A percentile compares a stretch with the other conserved stretches of the same genome.
Evolutionary conservation across 2,888 invertebrate species (phyloP).

Genomic region (Fabriciana adippe): DNA sequence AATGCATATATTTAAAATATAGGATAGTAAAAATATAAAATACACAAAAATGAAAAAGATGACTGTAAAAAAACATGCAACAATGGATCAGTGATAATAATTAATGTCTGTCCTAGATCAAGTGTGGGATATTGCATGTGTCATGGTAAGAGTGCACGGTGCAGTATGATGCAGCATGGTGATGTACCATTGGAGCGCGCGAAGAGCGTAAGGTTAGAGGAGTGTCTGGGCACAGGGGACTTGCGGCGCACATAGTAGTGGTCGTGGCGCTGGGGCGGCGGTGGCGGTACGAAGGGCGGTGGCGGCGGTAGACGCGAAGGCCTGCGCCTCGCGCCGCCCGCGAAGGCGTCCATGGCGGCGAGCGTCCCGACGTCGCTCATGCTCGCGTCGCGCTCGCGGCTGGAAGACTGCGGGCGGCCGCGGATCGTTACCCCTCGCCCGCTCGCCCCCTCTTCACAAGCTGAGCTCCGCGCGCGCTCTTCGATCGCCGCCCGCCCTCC

Average conservation of each 20-base stretch:
- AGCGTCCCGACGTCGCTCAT: conserved; percentile 82
- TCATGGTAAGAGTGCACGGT: conserved; percentile 41
- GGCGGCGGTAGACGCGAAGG: conserved; percentile 76
- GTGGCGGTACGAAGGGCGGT: conserved; percentile 77
- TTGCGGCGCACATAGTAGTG: conserved; percentile 79
- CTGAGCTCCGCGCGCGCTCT: conserved; percentile 74
- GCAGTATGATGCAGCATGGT: conserved; percentile 47
- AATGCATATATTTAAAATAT: too few relatives aligned
- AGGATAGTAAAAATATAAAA: too few relatives aligned
- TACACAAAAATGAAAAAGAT: too few relatives aligned
- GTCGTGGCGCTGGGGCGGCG: conserved; percentile 75
- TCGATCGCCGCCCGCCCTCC: conserved; percentile 79
- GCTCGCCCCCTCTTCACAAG: conserved; percentile 63
- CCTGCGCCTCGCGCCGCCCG: conserved; percentile 78
- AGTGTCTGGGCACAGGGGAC: conserved; percentile 74
- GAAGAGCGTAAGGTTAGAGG: conserved; percentile 74
- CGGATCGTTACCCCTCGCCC: conserved; percentile 54
- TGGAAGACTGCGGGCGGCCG: conserved; percentile 73
- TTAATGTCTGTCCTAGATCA: background rate
- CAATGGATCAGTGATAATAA: conserved; percentile 49
- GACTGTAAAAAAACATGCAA: conserved; percentile 31
- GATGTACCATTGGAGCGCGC: conserved; percentile 72
- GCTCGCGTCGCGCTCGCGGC: conserved; percentile 77
- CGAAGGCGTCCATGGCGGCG: conserved; percentile 80
- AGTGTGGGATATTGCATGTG: conserved; percentile 3